These are phyloP conservation scores for Ophthalmolycus amberensis DNA, from an alignment of 2,113 vertebrate species.

Conservation along the genomic window DNA sequence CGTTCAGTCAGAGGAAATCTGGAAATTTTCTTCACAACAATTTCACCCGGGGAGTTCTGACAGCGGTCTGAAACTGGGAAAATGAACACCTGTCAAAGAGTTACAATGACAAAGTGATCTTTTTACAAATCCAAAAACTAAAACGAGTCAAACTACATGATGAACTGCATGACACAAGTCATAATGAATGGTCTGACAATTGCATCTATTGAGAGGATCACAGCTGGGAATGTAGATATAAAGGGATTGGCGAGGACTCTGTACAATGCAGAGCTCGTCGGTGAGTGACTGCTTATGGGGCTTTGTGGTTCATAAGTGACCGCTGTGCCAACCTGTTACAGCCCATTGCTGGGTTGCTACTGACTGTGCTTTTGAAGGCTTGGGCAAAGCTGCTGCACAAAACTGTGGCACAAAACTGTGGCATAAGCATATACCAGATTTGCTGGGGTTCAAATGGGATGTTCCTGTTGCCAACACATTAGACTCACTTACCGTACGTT, in stretches of 20 bases:
- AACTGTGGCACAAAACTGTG: slow-evolving; percentile 4
- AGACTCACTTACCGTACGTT: background rate
- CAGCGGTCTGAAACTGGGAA: slow-evolving; percentile 8
- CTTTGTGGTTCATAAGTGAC: slow-evolving; percentile 25
- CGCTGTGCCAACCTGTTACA: slow-evolving; percentile 16
- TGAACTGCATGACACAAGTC: background rate
- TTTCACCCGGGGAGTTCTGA: slow-evolving; percentile 10
- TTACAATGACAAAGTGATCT: background rate
- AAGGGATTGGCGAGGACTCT: background rate
- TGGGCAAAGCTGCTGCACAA: slow-evolving; percentile 1
- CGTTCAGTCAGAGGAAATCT: slow-evolving; percentile 14
- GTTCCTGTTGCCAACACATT: background rate
- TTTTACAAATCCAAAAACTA: slow-evolving; percentile 20
- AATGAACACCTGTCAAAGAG: slow-evolving; percentile 45
- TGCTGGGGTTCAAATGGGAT: background rate
- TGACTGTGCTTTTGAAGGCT: slow-evolving; percentile 16
- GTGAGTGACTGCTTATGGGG: background rate
- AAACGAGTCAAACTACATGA: background rate
- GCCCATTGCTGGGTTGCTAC: slow-evolving; percentile 1
- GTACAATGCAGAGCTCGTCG: background rate
- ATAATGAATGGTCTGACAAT: slow-evolving; percentile 8
- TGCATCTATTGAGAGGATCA: background rate
- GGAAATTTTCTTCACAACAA: background rate
- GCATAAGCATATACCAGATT: background rate
- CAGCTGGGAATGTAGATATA: background rate